Conservation (phyloP, 2,888 invertebrate species). For the Icerya purchasi region DNA sequence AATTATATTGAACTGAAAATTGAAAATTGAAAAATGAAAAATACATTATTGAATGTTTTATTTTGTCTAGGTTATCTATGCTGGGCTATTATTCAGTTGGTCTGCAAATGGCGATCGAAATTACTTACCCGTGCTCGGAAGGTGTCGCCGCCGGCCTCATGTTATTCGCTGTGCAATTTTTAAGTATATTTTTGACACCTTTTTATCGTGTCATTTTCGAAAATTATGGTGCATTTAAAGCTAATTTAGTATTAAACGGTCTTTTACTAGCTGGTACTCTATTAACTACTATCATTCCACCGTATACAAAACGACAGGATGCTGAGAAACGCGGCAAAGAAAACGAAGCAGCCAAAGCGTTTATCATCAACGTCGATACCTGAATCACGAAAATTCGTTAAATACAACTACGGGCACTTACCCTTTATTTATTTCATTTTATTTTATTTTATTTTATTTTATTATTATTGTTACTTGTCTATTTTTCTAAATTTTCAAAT, state of each 20-base stretch:
- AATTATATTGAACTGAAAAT: too few relatives aligned
- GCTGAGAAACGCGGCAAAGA: slow-evolving; percentile 27
- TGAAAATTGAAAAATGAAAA: too few relatives aligned
- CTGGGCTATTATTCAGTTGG: slow-evolving; percentile 21
- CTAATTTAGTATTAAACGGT: slow-evolving; percentile 56
- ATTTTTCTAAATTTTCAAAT: too few relatives aligned
- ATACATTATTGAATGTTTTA: too few relatives aligned
- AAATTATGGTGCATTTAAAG: slow-evolving; percentile 48
- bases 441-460: background rate
- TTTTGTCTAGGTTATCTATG: slow-evolving; percentile 36
- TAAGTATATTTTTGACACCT: slow-evolving; percentile 19
- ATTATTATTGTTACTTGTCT: too few relatives aligned
- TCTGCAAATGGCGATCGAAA: slow-evolving; percentile 21
- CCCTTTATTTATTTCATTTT: background rate
- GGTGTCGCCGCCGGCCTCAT: slow-evolving; percentile 21
- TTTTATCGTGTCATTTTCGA: slow-evolving; percentile 24
- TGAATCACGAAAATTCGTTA: too few relatives aligned
- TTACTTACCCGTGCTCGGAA: slow-evolving; percentile 22
- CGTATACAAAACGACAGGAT: slow-evolving; percentile 59
- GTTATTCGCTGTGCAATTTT: slow-evolving; percentile 20
- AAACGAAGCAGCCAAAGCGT: slow-evolving; percentile 3
- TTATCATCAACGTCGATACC: slow-evolving; percentile 1
- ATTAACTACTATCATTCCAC: slow-evolving; percentile 59
- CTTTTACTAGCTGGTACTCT: slow-evolving; percentile 54
- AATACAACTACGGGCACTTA: slow-evolving; percentile 2